Percentiles rank a stretch among this genome's conserved stretches.
phyloP scores from a whole-genome alignment of 2,797 vertebrate genomes.

The Ammospiza maritima region DNA sequence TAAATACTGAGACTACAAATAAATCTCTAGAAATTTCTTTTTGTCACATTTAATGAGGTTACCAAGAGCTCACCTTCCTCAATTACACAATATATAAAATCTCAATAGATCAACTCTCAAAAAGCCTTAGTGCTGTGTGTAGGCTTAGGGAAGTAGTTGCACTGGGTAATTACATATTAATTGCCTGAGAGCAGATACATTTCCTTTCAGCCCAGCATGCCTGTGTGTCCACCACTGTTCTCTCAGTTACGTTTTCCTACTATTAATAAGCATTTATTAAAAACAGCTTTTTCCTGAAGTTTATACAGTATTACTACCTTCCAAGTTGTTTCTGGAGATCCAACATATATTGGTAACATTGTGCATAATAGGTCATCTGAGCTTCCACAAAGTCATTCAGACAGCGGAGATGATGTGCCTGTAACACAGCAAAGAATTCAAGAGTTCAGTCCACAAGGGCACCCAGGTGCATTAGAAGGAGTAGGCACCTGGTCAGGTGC shows the following conservation, averaged over 20 bases:
- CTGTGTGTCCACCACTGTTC: neutral
- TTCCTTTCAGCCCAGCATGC: neutral
- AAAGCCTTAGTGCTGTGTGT: neutral
- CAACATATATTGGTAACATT: constrained; percentile 98
- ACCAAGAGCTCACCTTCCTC: neutral
- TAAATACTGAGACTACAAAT: neutral
- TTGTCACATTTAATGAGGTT: neutral
- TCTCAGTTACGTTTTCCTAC: neutral
- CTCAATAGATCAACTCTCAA: neutral
- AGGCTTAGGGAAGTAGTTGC: neutral
- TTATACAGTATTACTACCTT: constrained; percentile 81
- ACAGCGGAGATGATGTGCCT: constrained; percentile 98
- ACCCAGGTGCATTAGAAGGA: neutral
- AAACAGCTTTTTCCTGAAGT: neutral
- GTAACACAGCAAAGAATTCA: neutral
- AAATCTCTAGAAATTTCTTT: neutral
- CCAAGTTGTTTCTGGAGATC: constrained; percentile 98
- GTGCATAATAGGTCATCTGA: constrained; percentile 96
- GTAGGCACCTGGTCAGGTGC: neutral
- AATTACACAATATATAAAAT: neutral
- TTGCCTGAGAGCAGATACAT: neutral
- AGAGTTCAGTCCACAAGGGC: neutral
- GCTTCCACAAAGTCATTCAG: constrained; percentile 98
- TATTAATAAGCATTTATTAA: neutral
- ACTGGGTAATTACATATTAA: neutral